phyloP scores from a whole-genome alignment of 2,113 vertebrate species.

The Macquaria australasica region DNA sequence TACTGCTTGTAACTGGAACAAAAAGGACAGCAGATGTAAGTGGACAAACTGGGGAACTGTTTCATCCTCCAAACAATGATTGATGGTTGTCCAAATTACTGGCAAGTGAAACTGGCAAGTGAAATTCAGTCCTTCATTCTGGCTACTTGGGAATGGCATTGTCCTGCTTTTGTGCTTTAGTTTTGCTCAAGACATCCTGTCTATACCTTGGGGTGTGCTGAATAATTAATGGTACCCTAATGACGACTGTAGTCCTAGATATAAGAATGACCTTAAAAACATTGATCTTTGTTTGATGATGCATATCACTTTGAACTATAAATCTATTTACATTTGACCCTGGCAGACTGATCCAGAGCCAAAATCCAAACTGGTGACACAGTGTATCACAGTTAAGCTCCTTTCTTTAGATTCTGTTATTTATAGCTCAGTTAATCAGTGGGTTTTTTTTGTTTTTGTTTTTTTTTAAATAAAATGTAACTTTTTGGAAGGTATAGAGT shows the following conservation, averaged over 20 bases:
- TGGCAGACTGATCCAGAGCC: conserved; percentile 62
- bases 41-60: conserved; percentile 19
- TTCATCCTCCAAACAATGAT: conserved; percentile 33
- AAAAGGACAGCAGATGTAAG: conserved; percentile 23
- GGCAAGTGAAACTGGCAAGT: conserved; percentile 56
- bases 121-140: conserved; percentile 46
- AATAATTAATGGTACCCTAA: conserved; percentile 84
- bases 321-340: conserved; percentile 76
- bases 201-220: conserved; percentile 74
- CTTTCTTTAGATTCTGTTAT: not conserved
- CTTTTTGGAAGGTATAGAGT: too few relatives aligned
- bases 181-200: conserved; percentile 65
- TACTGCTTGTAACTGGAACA: conserved; percentile 25
- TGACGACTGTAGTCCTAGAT: conserved; percentile 80
- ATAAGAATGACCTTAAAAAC: conserved; percentile 84
- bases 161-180: conserved; percentile 71
- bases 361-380: conserved; percentile 47
- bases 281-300: conserved; percentile 80
- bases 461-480: not conserved
- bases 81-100: conserved; percentile 61
- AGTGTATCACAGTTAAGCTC: not conserved
- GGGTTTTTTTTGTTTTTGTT: not conserved
- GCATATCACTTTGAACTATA: conserved; percentile 76
- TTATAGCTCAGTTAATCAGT: conserved; percentile 5
- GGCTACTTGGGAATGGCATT: conserved; percentile 59